Conservation (phyloP, 1,140 invertebrate species). For the Bactericera cockerelli region DNA sequence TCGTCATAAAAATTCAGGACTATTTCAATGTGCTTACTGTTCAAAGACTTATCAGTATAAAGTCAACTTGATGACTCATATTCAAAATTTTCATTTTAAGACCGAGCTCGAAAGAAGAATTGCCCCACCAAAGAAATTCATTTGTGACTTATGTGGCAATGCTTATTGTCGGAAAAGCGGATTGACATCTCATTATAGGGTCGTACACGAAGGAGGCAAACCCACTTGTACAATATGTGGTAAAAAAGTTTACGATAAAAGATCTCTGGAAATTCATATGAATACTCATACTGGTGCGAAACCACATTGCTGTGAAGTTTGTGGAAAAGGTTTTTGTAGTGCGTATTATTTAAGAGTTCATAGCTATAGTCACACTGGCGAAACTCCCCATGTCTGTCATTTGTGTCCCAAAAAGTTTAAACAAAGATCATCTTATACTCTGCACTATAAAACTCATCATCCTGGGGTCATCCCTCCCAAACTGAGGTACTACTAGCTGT, state of each 20-base stretch:
- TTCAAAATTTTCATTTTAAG: too few relatives aligned
- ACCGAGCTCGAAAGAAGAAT: too few relatives aligned
- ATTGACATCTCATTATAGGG: neutral
- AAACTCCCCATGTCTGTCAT: constrained; percentile 9
- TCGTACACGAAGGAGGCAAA: neutral
- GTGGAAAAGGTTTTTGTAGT: constrained; percentile 12
- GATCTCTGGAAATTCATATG: constrained; percentile 13
- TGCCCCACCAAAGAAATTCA: neutral
- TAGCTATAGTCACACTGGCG: constrained; percentile 5
- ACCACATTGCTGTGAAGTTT: constrained; percentile 15
- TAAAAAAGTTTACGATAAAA: neutral
- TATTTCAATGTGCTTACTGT: too few relatives aligned
- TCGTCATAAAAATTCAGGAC: too few relatives aligned
- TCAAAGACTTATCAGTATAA: too few relatives aligned
- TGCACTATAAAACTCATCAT: constrained; percentile 7
- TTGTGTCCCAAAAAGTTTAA: constrained; percentile 14
- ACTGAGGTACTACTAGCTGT: neutral
- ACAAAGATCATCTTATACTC: constrained; percentile 5
- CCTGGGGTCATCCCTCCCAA: neutral
- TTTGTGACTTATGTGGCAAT: constrained; percentile 14
- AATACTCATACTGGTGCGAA: constrained; percentile 18
- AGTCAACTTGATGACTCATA: too few relatives aligned
- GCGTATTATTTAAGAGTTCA: constrained; percentile 11
- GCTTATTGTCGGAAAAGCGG: neutral
- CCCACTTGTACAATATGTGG: neutral